Base-by-base conservation (phyloP, 2,113 vertebrate genomes). In the Melanocharis versteri region DNA sequence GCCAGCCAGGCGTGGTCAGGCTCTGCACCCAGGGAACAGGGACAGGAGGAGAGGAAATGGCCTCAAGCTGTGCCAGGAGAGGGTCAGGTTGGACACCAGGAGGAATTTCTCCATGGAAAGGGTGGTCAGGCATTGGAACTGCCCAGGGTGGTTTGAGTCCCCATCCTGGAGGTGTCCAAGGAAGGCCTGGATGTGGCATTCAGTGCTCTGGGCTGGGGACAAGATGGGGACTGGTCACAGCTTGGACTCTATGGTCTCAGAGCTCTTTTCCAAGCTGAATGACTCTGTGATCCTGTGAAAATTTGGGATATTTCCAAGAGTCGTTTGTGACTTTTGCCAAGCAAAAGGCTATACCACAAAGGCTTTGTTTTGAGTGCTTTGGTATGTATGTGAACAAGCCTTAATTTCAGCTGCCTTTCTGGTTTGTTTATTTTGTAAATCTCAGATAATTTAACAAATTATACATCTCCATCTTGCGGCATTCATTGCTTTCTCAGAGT, bases 11-110 rank as follows among this genome's bases (percentile, higher is more conserved):
- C 5, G 1, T 4, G 6, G 1, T 44, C 1, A 0, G 51, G 42
- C 31, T 81, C 33, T 73, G 19, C 28, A 58, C 51, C 21, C 53
- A 15, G 45, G 7, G 23, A 73, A 30, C 37, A 81, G 53, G 44
- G n/a, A 75, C 20, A 75, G 61, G n/a, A 47, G 0, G 2, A 68
- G 39, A 26, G 45, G 24, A 0, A 27, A 66, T 0, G 0, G 11
- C n/a, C 21, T 31, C 39, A 47, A 4, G 0, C 0, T 35, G 8
- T 4, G 1, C 40, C 40, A 23, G 18, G 12, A 4, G 2, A 31
- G 39, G 40, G 0, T 40, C 1, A 22, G 21, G 11, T 9, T 66
- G n/a, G n/a, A 31, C 12, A 76, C 3, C 24, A 54, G 40, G 3
- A 90, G 4, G 18, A 1, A 61, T 61, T 90, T 83, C n/a, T 20